Evolutionary conservation across 2,888 invertebrate genomes (phyloP).

Genomic region (Flabesymbios commensalis): DNA sequence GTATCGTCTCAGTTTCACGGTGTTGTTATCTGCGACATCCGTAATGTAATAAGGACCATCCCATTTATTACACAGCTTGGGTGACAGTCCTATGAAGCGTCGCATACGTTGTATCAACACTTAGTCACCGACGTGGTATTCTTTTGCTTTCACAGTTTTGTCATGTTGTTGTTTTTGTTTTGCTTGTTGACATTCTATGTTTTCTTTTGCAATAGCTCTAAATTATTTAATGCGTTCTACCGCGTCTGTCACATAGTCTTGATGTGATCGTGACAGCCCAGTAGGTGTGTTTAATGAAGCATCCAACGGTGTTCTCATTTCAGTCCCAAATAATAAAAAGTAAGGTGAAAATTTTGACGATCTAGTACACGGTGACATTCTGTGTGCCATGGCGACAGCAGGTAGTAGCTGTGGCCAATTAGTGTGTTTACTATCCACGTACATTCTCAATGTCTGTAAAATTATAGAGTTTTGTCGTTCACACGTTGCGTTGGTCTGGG

Average conservation of each 20-base stretch:
- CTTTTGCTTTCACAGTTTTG: too few relatives aligned
- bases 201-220: too few relatives aligned
- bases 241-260: neutral
- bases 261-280: neutral
- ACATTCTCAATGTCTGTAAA: neutral
- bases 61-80: too few relatives aligned
- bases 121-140: too few relatives aligned
- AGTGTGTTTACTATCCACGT: neutral
- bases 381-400: neutral
- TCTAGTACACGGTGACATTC: neutral
- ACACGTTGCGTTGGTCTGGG: neutral
- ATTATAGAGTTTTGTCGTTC: neutral
- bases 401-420: slow-evolving; percentile 6
- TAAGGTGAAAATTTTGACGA: neutral
- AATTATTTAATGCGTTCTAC: too few relatives aligned
- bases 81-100: too few relatives aligned
- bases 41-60: too few relatives aligned
- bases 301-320: neutral
- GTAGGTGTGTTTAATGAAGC: neutral
- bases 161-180: too few relatives aligned
- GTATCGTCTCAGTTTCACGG: too few relatives aligned
- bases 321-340: neutral
- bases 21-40: too few relatives aligned
- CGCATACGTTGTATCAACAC: too few relatives aligned
- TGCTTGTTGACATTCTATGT: too few relatives aligned